Conservation (phyloP, 2,888 invertebrate genomes). For the Leistus spinibarbis region DNA sequence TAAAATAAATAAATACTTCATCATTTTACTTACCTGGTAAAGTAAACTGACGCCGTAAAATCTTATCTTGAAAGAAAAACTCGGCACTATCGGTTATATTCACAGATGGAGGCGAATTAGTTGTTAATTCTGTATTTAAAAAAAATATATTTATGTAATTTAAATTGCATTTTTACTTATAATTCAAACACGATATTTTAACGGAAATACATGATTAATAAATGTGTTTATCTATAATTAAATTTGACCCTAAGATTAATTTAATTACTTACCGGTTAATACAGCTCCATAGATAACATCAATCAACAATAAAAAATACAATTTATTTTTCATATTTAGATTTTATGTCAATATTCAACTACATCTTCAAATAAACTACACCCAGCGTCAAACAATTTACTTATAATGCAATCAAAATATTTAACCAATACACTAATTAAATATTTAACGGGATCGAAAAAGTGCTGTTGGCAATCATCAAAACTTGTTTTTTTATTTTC, state of each 20-base stretch:
- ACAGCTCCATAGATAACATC: neutral
- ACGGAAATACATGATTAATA: no score
- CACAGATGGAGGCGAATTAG: neutral
- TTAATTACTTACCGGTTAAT: neutral
- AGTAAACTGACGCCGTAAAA: constrained; percentile 17
- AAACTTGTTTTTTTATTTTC: neutral
- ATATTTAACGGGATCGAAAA: neutral
- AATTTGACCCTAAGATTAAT: neutral
- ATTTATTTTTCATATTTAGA: neutral
- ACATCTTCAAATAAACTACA: neutral
- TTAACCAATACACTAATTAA: no score
- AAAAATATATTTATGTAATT: no score
- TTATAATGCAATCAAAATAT: no score
- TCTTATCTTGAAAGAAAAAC: constrained; percentile 28
- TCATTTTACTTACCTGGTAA: constrained; percentile 13
- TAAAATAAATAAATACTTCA: constrained; percentile 6
- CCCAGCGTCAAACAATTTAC: no score
- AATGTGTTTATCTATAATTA: neutral
- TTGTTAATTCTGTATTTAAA: neutral
- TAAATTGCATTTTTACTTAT: no score
- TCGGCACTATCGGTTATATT: constrained; percentile 10
- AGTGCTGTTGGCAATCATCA: neutral
- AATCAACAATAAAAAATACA: neutral
- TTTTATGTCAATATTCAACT: neutral
- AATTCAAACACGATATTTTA: no score